Conservation (phyloP, 2,113 vertebrate species). For the Naja naja region DNA sequence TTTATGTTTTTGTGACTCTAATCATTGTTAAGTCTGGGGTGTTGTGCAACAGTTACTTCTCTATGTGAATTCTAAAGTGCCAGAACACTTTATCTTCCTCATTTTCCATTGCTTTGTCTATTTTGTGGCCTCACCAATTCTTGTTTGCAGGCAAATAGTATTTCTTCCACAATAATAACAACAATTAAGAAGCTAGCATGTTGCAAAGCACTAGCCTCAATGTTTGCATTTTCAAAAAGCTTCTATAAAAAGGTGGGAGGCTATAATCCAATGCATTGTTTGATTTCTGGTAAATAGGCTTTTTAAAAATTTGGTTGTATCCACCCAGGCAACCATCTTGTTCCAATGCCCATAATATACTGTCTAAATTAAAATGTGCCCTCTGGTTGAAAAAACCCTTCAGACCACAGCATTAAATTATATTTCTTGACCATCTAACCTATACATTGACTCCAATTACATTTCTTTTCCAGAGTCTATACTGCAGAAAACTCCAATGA, state of each 20-base stretch:
- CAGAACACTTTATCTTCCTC: neutral
- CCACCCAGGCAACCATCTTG: neutral
- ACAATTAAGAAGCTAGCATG: neutral
- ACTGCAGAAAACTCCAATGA: neutral
- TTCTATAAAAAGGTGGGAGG: neutral
- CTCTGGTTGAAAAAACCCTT: neutral
- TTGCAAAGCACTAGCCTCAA: neutral
- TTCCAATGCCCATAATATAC: neutral
- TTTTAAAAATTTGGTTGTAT: neutral
- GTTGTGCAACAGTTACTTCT: neutral
- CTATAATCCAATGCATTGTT: neutral
- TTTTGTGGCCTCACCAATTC: neutral
- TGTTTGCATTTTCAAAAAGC: neutral
- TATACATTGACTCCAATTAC: neutral
- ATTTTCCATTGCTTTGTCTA: neutral
- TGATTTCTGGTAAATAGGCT: neutral
- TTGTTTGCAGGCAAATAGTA: neutral
- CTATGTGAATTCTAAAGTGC: neutral
- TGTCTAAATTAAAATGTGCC: neutral
- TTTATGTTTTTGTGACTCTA: neutral
- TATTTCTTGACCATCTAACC: neutral
- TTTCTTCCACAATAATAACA: neutral
- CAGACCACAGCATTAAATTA: neutral
- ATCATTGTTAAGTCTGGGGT: neutral
- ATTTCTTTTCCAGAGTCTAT: neutral